A percentile compares a stretch with the other conserved stretches of the same genome.
phyloP scores from a whole-genome alignment of 2,113 vertebrate genomes.

The Phaetusa simplex region DNA sequence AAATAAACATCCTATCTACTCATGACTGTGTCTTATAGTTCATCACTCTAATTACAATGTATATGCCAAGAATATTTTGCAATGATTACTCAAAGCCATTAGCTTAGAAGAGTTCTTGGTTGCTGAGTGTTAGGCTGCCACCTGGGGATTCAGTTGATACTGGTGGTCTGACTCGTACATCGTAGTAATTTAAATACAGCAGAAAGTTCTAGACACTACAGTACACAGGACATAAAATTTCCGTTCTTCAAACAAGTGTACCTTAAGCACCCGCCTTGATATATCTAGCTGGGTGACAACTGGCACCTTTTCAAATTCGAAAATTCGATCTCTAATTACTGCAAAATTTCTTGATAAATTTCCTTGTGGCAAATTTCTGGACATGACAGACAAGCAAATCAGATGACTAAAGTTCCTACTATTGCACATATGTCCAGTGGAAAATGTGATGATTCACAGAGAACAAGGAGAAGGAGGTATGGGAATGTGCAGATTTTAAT shows the following conservation, averaged over 20 bases:
- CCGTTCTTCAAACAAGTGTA: neutral
- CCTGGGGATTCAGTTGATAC: neutral
- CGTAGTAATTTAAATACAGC: neutral
- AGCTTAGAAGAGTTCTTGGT: neutral
- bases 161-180: neutral
- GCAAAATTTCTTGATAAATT: neutral
- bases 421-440: neutral
- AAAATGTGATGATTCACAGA: neutral
- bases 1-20: neutral
- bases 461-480: neutral
- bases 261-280: neutral
- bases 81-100: neutral
- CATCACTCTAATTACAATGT: neutral
- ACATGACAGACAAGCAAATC: neutral
- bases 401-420: neutral
- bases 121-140: neutral
- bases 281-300: neutral
- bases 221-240: neutral
- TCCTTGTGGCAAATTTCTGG: neutral
- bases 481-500: neutral
- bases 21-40: neutral
- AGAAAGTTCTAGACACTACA: neutral
- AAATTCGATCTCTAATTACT: neutral
- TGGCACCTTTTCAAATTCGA: neutral
- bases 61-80: neutral